Percentiles rank a stretch among this genome's conserved stretches.
phyloP scores from a whole-genome alignment of 2,888 invertebrate genomes.

The Lasius fuliginosus region DNA sequence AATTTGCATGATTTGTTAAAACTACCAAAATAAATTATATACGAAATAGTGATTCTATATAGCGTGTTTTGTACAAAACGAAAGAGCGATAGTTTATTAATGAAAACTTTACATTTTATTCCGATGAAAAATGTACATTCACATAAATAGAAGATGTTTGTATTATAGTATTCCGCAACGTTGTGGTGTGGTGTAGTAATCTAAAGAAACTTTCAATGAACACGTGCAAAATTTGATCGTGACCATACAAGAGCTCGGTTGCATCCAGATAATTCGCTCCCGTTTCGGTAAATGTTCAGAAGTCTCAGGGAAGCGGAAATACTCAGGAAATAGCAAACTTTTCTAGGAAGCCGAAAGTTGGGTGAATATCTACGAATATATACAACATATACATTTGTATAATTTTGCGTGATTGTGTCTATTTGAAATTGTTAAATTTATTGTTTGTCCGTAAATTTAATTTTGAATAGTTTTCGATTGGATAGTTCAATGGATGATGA shows the following conservation, averaged over 20 bases:
- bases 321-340: conserved; percentile 33
- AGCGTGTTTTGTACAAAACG: background rate
- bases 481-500: background rate
- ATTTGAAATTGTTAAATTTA: background rate
- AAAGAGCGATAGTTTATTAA: background rate
- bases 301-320: conserved; percentile 20
- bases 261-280: conserved; percentile 36
- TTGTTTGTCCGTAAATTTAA: background rate
- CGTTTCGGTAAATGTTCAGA: conserved; percentile 34
- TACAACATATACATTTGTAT: conserved; percentile 8
- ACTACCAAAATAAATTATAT: background rate
- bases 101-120: conserved; percentile 15
- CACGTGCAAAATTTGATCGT: conserved; percentile 35
- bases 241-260: conserved; percentile 21
- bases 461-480: background rate
- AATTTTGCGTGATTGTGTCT: conserved; percentile 17
- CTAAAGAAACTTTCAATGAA: conserved; percentile 48
- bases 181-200: conserved; percentile 11
- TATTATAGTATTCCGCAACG: background rate
- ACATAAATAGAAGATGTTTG: background rate
- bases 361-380: background rate
- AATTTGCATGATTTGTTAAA: background rate
- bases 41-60: background rate
- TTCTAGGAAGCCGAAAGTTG: conserved; percentile 29
- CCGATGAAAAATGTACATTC: background rate